phyloP scores from a whole-genome alignment of 2,888 invertebrate genomes.

The Thumatha senex region DNA sequence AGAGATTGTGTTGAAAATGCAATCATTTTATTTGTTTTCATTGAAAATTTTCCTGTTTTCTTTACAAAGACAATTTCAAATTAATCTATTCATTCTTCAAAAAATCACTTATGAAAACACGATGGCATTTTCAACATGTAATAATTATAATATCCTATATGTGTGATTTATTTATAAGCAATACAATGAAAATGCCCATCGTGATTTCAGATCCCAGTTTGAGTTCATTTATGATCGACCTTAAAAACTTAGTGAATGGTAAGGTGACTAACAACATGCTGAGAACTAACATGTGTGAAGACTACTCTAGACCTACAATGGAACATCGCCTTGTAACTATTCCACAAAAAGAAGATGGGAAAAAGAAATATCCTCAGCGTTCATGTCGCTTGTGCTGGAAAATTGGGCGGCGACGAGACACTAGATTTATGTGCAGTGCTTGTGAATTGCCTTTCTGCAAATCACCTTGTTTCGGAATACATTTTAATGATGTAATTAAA shows the following conservation, averaged over 20 bases:
- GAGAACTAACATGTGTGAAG: constrained; percentile 60
- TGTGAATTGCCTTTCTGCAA: constrained; percentile 80
- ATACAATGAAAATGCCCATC: constrained; percentile 80
- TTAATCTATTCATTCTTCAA: neutral
- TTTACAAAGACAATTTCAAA: constrained; percentile 62
- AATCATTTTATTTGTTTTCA: constrained; percentile 72
- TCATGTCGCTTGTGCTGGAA: constrained; percentile 81
- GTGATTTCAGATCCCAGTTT: constrained; percentile 82
- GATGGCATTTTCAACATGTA: constrained; percentile 83
- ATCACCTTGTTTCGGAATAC: constrained; percentile 77
- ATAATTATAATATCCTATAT: constrained; percentile 27
- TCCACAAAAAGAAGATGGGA: constrained; percentile 81
- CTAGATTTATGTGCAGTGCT: constrained; percentile 77
- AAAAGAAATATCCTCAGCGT: constrained; percentile 80
- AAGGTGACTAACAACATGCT: constrained; percentile 67
- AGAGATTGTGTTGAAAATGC: constrained; percentile 82
- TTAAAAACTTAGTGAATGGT: constrained; percentile 80
- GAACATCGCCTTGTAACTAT: constrained; percentile 77
- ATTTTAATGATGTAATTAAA: constrained; percentile 75
- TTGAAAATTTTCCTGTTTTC: constrained; percentile 59
- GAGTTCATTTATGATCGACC: constrained; percentile 77
- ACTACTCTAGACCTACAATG: constrained; percentile 55
- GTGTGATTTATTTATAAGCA: constrained; percentile 36
- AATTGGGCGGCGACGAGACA: constrained; percentile 75
- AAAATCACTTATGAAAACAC: constrained; percentile 68